Evolutionary conservation across 2,113 vertebrate species (phyloP).

Genomic region (Carollia perspicillata): DNA sequence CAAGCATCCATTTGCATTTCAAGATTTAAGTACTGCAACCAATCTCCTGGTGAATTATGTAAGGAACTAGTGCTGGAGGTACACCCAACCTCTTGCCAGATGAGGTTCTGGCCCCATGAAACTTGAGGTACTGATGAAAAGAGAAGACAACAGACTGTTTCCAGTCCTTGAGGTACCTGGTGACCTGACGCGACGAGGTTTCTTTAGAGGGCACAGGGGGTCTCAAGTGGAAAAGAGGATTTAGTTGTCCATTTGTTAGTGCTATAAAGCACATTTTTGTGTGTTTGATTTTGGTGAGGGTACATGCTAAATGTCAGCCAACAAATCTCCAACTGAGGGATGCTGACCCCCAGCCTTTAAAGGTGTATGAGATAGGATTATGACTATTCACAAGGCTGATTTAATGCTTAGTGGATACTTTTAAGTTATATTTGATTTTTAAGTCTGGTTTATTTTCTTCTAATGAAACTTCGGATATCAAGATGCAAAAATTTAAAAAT

Average conservation of each 20-base stretch:
- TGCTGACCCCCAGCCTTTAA: neutral
- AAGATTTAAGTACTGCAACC: neutral
- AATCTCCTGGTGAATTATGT: neutral
- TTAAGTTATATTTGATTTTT: neutral
- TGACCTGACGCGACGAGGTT: neutral
- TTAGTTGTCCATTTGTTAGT: neutral
- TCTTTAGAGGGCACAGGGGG: neutral
- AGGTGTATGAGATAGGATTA: neutral
- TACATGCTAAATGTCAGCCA: neutral
- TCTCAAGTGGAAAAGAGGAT: neutral
- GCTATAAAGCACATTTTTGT: neutral
- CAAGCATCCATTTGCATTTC: neutral
- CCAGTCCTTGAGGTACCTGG: neutral
- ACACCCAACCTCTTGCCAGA: neutral
- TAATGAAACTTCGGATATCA: neutral
- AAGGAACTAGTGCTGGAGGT: neutral
- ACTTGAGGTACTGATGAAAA: neutral
- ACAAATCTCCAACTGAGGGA: neutral
- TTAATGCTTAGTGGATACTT: neutral
- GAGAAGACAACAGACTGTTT: neutral
- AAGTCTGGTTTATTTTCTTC: slow-evolving; percentile 14
- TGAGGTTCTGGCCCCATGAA: neutral
- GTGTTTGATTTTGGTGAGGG: neutral
- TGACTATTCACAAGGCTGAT: neutral
- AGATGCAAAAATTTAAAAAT: neutral